Evolutionary conservation across 64 coral and sea anemone species (phyloP), one percentile per base, ranked within the genome.

Genomic region (Pocillopora verrucosa): DNA sequence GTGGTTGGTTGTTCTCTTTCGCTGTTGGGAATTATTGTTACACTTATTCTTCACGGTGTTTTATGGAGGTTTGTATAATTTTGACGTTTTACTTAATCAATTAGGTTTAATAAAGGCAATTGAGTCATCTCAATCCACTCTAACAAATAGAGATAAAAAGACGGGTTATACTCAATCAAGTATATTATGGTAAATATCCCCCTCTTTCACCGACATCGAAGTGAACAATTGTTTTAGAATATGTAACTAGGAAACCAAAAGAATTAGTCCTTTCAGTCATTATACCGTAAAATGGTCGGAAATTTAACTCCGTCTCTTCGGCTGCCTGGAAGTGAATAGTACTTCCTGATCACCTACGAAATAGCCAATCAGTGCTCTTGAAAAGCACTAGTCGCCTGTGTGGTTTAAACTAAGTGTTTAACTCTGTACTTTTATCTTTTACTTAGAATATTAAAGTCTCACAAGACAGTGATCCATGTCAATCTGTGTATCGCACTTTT

Each of bases 401-500:
- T 81, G 16, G 20, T 26, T 10, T 5, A 11, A 62, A 60, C 60
- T 4, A 20, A 81, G 7, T 9, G 16, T 24, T 60, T 11, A 30
- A 38, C 45, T 61, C 34, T 56, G 9, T 15, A 36, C 20, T 64
- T 16, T 76, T 19, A 13, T 79, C 22, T 58, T 76, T 4, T 38
- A 67, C 35, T 5, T 59, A 92, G 91, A 69, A 88, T 72, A 37
- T 58, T 93, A 15, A 93, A 89, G 86, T 93, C 86, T 22, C 78
- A 80, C 5, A 93, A 93, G 74, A 93, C 92, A 51, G 77, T 84
- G 2, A 89, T 93, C 38, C 92, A 93, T 25, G 87, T 93, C 11
- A 93, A 93, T 35, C 36, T 93, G 36, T 93, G 92, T 75, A 20
- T 68, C 63, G 92, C 87, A 65, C 73, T 93, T 16, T 30, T 93